These are phyloP conservation scores for Sarcophaga peregrina DNA, from an alignment of 1,140 invertebrate species.

Conservation along the genomic window DNA sequence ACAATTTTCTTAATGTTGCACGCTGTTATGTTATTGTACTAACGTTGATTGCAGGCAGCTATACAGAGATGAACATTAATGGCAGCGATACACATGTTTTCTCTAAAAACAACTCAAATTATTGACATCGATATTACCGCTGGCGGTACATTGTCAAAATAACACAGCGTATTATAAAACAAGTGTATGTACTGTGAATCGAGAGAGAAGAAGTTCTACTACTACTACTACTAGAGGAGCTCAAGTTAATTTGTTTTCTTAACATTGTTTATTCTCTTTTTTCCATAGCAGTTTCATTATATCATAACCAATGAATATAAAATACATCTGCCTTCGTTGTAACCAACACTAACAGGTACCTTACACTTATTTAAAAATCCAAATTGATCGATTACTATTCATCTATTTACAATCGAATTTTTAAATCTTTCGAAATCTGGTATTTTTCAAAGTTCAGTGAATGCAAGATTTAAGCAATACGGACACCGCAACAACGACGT, in stretches of 20 bases:
- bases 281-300: too few species aligned
- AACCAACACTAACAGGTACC: not conserved
- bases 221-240: not conserved
- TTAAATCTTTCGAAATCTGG: too few species aligned
- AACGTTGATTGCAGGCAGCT: not conserved
- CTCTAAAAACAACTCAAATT: constrained; percentile 16
- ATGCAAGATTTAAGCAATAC: too few species aligned
- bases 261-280: not conserved
- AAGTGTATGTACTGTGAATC: not conserved
- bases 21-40: not conserved
- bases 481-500: too few species aligned
- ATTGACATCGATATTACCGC: constrained; percentile 2
- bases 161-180: not conserved
- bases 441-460: too few species aligned
- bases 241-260: constrained; percentile 4
- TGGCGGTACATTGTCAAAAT: not conserved
- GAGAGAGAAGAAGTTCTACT: not conserved
- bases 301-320: not conserved
- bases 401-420: too few species aligned
- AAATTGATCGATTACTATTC: too few species aligned
- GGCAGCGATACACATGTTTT: constrained; percentile 8
- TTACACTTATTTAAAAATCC: too few species aligned
- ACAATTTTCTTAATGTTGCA: not conserved
- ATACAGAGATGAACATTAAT: not conserved
- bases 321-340: constrained; percentile 2